Conservation (phyloP, 2,797 vertebrate species). For the Falco novaeseelandiae region DNA sequence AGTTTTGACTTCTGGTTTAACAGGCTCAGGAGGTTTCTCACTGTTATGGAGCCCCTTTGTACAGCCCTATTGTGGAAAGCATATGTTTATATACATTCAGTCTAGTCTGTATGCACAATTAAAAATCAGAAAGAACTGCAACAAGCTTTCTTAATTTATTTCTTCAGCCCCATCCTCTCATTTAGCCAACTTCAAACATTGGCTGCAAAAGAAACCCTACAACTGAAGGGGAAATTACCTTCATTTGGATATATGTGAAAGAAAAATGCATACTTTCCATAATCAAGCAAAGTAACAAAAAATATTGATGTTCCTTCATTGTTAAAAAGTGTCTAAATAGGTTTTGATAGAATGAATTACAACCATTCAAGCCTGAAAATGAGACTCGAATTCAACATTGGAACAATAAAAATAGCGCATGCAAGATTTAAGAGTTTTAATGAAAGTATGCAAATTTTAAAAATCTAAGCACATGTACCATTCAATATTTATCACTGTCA, state of each 20-base stretch:
- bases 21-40: constrained; percentile 93
- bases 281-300: neutral
- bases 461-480: neutral
- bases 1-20: constrained; percentile 92
- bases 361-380: neutral
- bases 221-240: neutral
- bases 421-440: neutral
- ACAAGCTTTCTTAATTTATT: neutral
- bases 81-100: neutral
- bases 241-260: neutral
- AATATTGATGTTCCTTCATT: neutral
- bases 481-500: neutral
- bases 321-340: neutral
- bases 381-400: neutral
- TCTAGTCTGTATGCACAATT: neutral
- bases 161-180: neutral
- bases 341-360: neutral
- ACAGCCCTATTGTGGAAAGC: constrained; percentile 84
- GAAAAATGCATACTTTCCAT: neutral
- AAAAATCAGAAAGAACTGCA: neutral
- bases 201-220: neutral
- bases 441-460: neutral
- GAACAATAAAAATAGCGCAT: neutral
- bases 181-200: neutral
- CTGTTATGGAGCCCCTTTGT: constrained; percentile 94